Base-by-base conservation (phyloP, 1,140 invertebrate genomes). In the Zeugodacus cucurbitae region DNA sequence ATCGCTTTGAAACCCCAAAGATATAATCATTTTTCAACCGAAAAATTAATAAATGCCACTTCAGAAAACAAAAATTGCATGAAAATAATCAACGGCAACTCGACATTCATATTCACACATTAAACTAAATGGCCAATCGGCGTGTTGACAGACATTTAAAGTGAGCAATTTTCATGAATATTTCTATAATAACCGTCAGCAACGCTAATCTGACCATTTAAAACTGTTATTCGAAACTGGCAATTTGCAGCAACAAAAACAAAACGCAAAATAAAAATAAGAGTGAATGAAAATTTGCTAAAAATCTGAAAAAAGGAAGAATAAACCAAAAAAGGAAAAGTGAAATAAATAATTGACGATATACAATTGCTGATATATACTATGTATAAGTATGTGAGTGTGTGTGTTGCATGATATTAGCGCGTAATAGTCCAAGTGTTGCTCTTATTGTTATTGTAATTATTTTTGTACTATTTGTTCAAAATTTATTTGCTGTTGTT, bases 111-210 rank as follows among this genome's bases (percentile, higher is more conserved):
- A 48, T 82, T 82, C 74, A n/a, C 74, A 48, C 74, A 82, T 82
- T 82, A 26, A 82, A 29, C 74, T 48, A 48, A 82, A 82, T 82
- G 44, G 41, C 8, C 74, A 41, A n/a, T 82, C 74, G 41, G 74
- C 74, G 74, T 82, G 74, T 82, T 48, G 34, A 22, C 74, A 48
- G 34, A 11, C 74, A 82, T 82, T 82, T 82, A n/a, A 82, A 82
- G 74, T 54, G 74, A 41, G 8, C 41, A 82, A 54, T 8, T 48
- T 48, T 34, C 41, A 22, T 48, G 74, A 26, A 82, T 48, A 48
- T 74, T 41, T 48, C 1, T 48, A 48, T 82, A 82, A 82, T 82
- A 48, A 82, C 34, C 26, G 74, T 48, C 17, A 48, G 74, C 44
- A 82, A 41, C 74, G 74, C 74, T 82, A 82, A 82, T 82, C 11